Percentiles rank a stretch among this genome's conserved stretches.
phyloP scores from a whole-genome alignment of 2,113 vertebrate species.

The Bubalus kerabau region DNA sequence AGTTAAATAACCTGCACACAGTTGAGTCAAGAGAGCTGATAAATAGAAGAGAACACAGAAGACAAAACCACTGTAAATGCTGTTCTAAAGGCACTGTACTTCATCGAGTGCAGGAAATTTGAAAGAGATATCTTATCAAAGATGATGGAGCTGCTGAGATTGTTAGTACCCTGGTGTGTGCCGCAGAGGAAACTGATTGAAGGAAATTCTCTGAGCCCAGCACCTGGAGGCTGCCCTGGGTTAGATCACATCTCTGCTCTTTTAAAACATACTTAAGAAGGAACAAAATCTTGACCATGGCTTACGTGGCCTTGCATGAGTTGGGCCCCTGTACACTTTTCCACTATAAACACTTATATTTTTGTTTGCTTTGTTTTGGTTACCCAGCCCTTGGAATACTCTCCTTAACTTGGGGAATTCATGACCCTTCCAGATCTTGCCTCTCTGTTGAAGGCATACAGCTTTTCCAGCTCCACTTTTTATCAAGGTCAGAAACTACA shows the following conservation, averaged over 20 bases:
- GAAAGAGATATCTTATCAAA: neutral
- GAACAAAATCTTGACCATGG: neutral
- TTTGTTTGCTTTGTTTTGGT: neutral
- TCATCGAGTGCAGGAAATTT: neutral
- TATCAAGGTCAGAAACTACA: conserved; percentile 6
- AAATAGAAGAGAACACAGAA: neutral
- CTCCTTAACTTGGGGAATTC: neutral
- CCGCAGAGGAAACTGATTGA: neutral
- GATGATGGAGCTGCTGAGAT: neutral
- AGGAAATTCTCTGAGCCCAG: neutral
- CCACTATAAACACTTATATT: neutral
- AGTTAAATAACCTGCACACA: neutral
- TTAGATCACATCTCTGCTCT: neutral
- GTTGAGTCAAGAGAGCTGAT: neutral
- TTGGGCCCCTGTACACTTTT: neutral
- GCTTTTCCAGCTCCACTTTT: neutral
- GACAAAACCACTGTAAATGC: neutral
- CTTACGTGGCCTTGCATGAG: neutral
- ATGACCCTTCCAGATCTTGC: neutral
- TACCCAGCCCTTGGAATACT: neutral
- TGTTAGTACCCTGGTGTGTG: neutral
- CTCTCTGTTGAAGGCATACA: neutral
- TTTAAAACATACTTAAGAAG: neutral
- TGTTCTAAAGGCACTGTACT: neutral
- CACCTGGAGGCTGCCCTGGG: neutral